Evolutionary conservation across 2,113 vertebrate species (phyloP).

Genomic region (Megalops atlanticus): DNA sequence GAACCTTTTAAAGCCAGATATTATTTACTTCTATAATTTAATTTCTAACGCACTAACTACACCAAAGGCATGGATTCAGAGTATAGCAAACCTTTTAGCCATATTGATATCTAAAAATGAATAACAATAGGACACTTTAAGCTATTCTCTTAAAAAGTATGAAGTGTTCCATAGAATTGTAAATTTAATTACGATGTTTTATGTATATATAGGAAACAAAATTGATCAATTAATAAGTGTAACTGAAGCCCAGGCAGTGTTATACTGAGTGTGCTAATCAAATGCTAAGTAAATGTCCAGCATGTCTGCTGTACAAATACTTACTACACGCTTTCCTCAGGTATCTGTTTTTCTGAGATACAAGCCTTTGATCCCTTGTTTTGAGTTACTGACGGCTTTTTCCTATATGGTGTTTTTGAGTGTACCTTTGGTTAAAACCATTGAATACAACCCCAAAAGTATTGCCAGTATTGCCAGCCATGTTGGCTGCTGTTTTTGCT

Average conservation of each 20-base stretch:
- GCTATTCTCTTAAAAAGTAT: background rate
- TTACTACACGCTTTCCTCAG: background rate
- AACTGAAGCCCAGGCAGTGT: background rate
- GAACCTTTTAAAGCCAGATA: background rate
- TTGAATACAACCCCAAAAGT: background rate
- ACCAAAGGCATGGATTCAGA: background rate
- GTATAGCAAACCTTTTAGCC: background rate
- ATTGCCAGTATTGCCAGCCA: too few species aligned
- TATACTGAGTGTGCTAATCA: background rate
- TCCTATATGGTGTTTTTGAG: background rate
- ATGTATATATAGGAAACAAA: background rate
- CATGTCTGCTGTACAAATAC: background rate
- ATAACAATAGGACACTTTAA: background rate
- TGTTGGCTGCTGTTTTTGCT: background rate
- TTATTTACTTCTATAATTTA: background rate
- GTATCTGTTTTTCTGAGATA: background rate
- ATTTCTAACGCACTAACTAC: too few species aligned
- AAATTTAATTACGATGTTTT: background rate
- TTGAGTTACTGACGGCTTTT: too few species aligned
- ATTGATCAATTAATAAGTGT: too few species aligned
- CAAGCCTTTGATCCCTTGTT: too few species aligned
- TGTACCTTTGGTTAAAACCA: background rate
- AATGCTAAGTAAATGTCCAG: background rate
- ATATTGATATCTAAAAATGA: too few species aligned
- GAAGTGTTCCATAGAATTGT: background rate